A percentile compares a stretch with the other conserved stretches of the same genome.
phyloP scores from a whole-genome alignment of 2,113 vertebrate genomes.

The Anseranas semipalmata region DNA sequence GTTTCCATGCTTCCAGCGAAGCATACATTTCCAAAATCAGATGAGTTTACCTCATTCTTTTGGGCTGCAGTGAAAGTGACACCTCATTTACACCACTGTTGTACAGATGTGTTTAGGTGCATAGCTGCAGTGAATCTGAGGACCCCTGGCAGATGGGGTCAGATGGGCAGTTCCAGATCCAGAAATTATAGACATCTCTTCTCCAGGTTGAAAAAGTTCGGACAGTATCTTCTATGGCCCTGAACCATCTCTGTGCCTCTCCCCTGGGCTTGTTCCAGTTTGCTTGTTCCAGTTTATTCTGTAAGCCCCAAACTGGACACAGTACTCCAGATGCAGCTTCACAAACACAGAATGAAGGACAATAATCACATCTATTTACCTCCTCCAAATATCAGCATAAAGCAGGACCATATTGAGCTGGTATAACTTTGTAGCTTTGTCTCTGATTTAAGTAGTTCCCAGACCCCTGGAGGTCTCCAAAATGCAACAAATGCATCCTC shows the following conservation, averaged over 20 bases:
- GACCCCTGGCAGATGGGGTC: neutral
- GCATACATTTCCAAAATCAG: neutral
- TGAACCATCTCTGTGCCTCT: neutral
- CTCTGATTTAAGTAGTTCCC: neutral
- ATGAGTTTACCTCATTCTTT: neutral
- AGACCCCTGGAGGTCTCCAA: neutral
- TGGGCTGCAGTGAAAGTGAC: neutral
- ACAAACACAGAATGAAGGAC: neutral
- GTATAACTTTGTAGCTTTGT: neutral
- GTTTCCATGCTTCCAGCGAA: neutral
- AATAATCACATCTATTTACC: neutral
- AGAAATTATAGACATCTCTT: neutral
- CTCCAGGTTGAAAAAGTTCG: neutral
- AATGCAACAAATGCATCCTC: neutral
- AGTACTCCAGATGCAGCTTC: neutral
- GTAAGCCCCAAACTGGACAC: neutral
- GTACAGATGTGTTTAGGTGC: neutral
- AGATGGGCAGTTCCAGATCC: neutral
- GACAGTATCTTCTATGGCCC: neutral
- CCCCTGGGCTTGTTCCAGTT: accelerated
- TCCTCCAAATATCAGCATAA: neutral
- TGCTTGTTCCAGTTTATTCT: neutral
- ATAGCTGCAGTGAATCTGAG: neutral
- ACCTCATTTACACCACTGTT: neutral
- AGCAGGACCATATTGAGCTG: neutral